Percentiles rank a stretch among this genome's conserved stretches.
phyloP scores from a whole-genome alignment of 1,140 invertebrate species.

The Pantala flavescens region DNA sequence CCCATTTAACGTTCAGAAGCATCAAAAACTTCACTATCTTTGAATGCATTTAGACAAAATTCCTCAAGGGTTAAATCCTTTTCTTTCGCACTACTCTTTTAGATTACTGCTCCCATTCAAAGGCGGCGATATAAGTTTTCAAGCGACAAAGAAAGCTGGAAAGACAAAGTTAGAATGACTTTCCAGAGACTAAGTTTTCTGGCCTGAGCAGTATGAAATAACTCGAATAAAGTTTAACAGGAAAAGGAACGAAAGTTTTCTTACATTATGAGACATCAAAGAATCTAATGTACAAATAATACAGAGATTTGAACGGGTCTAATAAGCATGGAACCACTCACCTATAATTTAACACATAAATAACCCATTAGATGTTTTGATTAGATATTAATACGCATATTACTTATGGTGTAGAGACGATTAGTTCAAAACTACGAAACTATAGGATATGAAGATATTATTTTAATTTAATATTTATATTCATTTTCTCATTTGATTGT shows the following conservation, averaged over 20 bases:
- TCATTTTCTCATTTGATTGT: too few relatives aligned
- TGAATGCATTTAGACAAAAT: background rate
- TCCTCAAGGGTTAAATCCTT: background rate
- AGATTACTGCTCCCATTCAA: background rate
- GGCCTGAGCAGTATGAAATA: background rate
- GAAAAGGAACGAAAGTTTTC: background rate
- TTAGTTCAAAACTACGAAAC: too few relatives aligned
- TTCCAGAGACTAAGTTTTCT: background rate
- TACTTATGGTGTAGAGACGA: too few relatives aligned
- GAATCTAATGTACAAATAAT: background rate
- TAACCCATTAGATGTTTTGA: too few relatives aligned
- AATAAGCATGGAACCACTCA: too few relatives aligned
- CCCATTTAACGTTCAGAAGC: too few relatives aligned
- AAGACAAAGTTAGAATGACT: conserved; percentile 2
- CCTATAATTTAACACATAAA: too few relatives aligned
- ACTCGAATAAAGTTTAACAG: background rate
- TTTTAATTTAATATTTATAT: too few relatives aligned
- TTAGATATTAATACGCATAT: too few relatives aligned
- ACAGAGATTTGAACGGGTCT: background rate
- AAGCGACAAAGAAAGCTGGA: background rate
- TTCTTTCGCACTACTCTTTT: background rate
- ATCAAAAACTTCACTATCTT: background rate
- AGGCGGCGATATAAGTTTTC: background rate
- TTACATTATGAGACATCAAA: background rate
- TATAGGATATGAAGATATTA: too few relatives aligned